phyloP scores from a whole-genome alignment of 2,113 vertebrate species.

The Columbina picui region DNA sequence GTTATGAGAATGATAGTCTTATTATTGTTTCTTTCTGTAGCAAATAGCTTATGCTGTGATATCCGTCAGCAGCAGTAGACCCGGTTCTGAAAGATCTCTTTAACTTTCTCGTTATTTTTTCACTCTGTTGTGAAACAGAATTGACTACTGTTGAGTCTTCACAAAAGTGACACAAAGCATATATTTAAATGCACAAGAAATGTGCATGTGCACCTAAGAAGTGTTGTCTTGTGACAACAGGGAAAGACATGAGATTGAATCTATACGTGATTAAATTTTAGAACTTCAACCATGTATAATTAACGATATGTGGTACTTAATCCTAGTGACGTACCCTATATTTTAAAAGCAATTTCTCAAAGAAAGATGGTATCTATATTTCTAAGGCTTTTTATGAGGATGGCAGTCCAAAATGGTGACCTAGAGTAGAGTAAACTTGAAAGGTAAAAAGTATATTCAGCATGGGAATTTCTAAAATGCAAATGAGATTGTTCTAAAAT shows the following conservation, averaged over 20 bases:
- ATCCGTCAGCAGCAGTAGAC: background rate
- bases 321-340: background rate
- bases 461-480: background rate
- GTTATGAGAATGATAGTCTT: background rate
- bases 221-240: background rate
- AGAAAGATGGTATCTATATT: background rate
- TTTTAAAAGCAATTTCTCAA: conserved; percentile 31
- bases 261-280: conserved; percentile 30
- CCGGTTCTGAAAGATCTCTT: background rate
- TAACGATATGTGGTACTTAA: background rate
- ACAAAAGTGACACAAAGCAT: background rate
- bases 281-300: background rate
- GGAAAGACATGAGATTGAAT: background rate
- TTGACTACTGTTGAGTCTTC: background rate
- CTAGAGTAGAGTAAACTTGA: background rate
- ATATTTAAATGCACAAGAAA: background rate
- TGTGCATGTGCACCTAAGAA: background rate
- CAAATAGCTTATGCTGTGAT: background rate
- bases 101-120: background rate
- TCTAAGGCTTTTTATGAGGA: background rate
- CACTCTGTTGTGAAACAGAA: background rate
- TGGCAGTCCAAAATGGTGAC: background rate
- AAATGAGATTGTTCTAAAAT: background rate
- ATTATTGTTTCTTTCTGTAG: background rate
- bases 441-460: background rate